Evolutionary conservation across 1,140 invertebrate genomes (phyloP).

Genomic region (Pomacea maculata): DNA sequence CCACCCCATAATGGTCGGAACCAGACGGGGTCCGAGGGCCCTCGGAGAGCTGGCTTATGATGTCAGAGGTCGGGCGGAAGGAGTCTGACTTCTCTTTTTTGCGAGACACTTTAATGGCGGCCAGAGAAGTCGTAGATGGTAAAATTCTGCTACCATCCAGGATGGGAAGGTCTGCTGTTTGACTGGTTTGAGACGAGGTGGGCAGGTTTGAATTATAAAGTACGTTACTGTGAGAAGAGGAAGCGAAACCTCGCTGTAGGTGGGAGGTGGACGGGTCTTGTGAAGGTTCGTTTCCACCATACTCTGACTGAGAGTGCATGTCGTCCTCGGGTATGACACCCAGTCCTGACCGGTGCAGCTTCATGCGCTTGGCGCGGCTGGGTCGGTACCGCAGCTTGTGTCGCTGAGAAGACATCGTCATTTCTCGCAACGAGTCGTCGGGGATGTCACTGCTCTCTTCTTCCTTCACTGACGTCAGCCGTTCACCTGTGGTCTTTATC

Average conservation of each 20-base stretch:
- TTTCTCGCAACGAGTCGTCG: not conserved
- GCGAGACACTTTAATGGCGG: constrained; percentile 9
- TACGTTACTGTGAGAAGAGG: too few species aligned
- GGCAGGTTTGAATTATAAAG: too few species aligned
- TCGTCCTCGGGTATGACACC: constrained; percentile 38
- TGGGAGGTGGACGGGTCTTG: not conserved
- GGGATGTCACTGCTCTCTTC: not conserved
- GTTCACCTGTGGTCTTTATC: not conserved
- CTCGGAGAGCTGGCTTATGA: too few species aligned
- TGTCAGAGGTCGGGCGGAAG: too few species aligned
- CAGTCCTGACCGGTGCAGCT: constrained; percentile 28
- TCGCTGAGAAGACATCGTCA: not conserved
- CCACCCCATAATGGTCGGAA: too few species aligned
- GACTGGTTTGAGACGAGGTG: too few species aligned
- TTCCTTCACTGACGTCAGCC: not conserved
- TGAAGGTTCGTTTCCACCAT: constrained; percentile 8
- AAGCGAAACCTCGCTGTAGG: too few species aligned
- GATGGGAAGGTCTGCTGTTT: too few species aligned
- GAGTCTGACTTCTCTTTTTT: too few species aligned
- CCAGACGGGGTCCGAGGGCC: too few species aligned
- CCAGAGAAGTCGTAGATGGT: constrained; percentile 1
- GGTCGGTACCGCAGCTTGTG: constrained; percentile 22
- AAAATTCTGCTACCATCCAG: not conserved
- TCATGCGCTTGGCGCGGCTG: constrained; percentile 38
- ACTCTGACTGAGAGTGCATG: not conserved